These are phyloP conservation scores for Neoitamus cyanurus DNA, from an alignment of 2,888 invertebrate genomes.

Conservation along the genomic window DNA sequence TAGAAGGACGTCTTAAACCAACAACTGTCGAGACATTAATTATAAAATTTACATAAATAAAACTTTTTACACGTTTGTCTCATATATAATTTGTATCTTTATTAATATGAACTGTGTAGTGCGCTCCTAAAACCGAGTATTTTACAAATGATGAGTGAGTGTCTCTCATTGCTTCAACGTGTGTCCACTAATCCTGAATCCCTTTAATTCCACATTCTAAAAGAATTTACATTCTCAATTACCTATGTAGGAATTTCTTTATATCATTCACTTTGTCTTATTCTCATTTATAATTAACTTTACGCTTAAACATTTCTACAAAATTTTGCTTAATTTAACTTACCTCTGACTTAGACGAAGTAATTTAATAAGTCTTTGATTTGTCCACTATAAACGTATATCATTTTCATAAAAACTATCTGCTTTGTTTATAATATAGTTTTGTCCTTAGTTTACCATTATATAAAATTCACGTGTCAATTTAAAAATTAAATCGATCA, in stretches of 20 bases:
- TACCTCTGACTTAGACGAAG: not conserved
- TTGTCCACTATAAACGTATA: conserved; percentile 53
- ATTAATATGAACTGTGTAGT: conserved; percentile 47
- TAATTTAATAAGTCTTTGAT: conserved; percentile 53
- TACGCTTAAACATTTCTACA: conserved; percentile 38
- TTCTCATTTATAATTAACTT: conserved; percentile 38
- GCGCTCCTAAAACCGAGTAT: conserved; percentile 51
- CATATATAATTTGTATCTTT: not conserved
- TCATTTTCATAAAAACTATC: conserved; percentile 46
- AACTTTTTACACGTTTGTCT: conserved; percentile 6
- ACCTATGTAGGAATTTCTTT: conserved; percentile 41
- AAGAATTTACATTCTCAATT: conserved; percentile 49
- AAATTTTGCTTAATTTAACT: conserved; percentile 28
- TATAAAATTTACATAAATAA: conserved; percentile 31
- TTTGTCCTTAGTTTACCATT: conserved; percentile 53
- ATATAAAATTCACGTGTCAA: conserved; percentile 41
- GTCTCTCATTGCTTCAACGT: not conserved
- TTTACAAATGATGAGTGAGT: conserved; percentile 31
- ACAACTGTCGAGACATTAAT: not conserved
- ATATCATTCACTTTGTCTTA: conserved; percentile 7
- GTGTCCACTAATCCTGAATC: conserved; percentile 31
- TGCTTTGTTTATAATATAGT: conserved; percentile 34
- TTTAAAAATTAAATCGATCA: conserved; percentile 41
- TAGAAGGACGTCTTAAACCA: not conserved
- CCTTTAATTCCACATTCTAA: conserved; percentile 46